phyloP scores from a whole-genome alignment of 2,113 vertebrate species.

The Chloropsis cyanopogon region DNA sequence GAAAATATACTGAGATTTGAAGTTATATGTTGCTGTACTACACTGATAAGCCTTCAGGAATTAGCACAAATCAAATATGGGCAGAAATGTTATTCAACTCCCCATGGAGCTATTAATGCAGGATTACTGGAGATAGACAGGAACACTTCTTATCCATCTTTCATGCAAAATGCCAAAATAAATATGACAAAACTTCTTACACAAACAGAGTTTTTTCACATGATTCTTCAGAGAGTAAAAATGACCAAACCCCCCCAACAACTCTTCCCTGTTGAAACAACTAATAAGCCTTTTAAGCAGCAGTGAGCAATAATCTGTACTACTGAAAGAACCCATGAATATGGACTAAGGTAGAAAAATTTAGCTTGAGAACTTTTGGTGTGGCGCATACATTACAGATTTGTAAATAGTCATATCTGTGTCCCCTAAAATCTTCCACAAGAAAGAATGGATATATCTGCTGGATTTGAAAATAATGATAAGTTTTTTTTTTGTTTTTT shows the following conservation, averaged over 20 bases:
- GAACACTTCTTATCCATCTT: neutral
- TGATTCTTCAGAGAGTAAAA: neutral
- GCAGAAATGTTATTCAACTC: neutral
- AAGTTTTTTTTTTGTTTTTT: too few relatives aligned
- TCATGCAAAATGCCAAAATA: slow-evolving; percentile 28
- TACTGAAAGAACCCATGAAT: neutral
- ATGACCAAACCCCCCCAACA: neutral
- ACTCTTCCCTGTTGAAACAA: neutral
- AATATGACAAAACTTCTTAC: neutral
- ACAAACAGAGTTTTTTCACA: neutral
- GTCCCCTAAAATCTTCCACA: neutral
- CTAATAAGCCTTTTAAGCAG: neutral
- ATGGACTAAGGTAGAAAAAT: neutral
- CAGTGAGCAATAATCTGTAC: neutral
- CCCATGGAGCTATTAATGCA: neutral
- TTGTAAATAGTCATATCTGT: neutral
- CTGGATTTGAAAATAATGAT: neutral
- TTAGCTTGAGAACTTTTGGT: neutral
- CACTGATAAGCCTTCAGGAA: slow-evolving; percentile 47
- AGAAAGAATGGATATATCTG: neutral
- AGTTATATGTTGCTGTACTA: neutral
- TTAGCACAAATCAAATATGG: neutral
- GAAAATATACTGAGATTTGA: neutral
- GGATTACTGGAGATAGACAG: slow-evolving; percentile 2
- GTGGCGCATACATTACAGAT: neutral